A percentile compares a stretch with the other conserved stretches of the same genome.
Conservation (phyloP, 2,888 invertebrate genomes). For the Apeira syringaria region DNA sequence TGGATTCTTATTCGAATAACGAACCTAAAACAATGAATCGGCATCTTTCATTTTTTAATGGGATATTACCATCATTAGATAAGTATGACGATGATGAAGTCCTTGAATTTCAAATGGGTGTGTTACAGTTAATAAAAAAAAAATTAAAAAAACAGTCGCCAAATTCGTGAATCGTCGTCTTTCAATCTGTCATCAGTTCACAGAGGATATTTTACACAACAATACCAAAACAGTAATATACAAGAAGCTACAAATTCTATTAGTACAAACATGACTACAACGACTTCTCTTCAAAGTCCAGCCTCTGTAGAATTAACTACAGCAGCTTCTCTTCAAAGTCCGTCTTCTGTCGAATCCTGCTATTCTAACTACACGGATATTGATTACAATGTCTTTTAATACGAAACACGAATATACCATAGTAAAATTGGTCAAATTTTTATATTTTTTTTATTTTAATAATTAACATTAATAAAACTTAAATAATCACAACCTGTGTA, state of each 20-base stretch:
- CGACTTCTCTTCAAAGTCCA: conserved; percentile 30
- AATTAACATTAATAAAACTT: too few relatives aligned
- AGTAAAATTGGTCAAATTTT: conserved; percentile 23
- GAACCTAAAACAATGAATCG: too few relatives aligned
- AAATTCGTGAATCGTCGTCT: conserved; percentile 23
- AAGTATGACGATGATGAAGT: conserved; percentile 36
- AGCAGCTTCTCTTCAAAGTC: too few relatives aligned
- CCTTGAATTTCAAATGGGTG: conserved; percentile 35
- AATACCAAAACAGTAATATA: conserved; percentile 31
- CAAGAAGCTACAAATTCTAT: conserved; percentile 31
- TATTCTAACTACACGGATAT: conserved; percentile 29
- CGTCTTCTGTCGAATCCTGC: too few relatives aligned
- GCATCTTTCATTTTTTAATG: too few relatives aligned
- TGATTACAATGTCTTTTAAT: conserved; percentile 23
- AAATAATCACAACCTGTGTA: too few relatives aligned
- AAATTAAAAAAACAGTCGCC: conserved; percentile 25
- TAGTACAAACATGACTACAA: conserved; percentile 33
- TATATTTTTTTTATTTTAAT: too few relatives aligned
- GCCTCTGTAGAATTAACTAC: conserved; percentile 32
- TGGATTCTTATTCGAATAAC: too few relatives aligned
- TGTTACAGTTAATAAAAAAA: conserved; percentile 31
- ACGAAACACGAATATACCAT: conserved; percentile 16
- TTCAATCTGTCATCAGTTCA: conserved; percentile 28
- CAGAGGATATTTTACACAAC: conserved; percentile 32
- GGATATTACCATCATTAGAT: conserved; percentile 33